Base-by-base conservation (phyloP, 2,113 vertebrate genomes). In the Pseudorhombus dupliciocellatus region DNA sequence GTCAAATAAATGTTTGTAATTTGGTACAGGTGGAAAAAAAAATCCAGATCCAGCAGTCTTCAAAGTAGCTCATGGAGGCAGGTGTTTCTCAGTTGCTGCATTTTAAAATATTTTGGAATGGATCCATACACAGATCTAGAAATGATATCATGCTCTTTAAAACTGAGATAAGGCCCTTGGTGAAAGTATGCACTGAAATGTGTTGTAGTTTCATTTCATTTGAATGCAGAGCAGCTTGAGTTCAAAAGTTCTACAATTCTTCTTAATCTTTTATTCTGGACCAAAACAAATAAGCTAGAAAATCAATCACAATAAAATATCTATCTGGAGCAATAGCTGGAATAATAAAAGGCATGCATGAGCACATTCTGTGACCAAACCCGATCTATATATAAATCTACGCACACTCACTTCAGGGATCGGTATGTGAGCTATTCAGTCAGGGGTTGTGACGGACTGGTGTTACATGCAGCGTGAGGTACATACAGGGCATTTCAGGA, bases 381-480 rank as follows among this genome's bases (percentile, higher is more conserved):
- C 53, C 5, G 0, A 18, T 42, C 57, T 24, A 22, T 24, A 24
- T 40, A 37, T 59, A 59, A 26, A 50, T 20, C 37, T 55, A 22
- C n/a, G 11, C 52, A 74, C 40, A 18, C 50, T 8, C 50, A 52
- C 60, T 37, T 46, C 8, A 61, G 26, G 31, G 48, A 56, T 30
- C 54, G 63, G 26, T 37, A 56, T 62, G 75, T 26, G 26, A 75
- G 55, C 50, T 14, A 30, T 46, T 63, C n/a, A 26, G 26, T 16
- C 5, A 25, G 40, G 25, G 15, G 57, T 21, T 16, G 50, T 66
- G 58, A 66, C 58, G 25, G n/a, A 48, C 3, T 16, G 50, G 46
- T 56, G 70, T 71, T 25, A 21, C n/a, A 69, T 75, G 31, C 30
- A n/a, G 31, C 22, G 60, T 56, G 22, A 30, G 50, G 22, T 37